phyloP scores from a whole-genome alignment of 2,888 invertebrate genomes.

The Perizoma flavofasciatum region DNA sequence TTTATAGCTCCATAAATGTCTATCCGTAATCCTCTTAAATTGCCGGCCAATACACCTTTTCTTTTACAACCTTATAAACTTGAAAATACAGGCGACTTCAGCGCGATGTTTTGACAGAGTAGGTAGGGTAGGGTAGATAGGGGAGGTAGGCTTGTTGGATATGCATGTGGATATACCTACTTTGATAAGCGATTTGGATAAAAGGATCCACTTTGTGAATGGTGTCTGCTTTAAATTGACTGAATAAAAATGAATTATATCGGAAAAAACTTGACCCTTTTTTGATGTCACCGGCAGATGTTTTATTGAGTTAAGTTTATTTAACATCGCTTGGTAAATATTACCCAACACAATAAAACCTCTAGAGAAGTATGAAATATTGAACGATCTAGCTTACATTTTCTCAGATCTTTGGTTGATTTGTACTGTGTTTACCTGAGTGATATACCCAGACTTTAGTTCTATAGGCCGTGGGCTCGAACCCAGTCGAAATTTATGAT shows the following conservation, averaged over 20 bases:
- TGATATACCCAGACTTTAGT: too few relatives aligned
- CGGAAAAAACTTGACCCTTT: too few relatives aligned
- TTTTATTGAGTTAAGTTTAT: too few relatives aligned
- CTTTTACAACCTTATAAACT: slow-evolving; percentile 13
- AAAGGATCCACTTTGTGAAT: slow-evolving; percentile 12
- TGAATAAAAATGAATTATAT: background rate
- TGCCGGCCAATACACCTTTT: slow-evolving; percentile 34
- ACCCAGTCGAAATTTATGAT: too few relatives aligned
- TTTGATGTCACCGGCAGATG: too few relatives aligned
- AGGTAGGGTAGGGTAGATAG: slow-evolving; percentile 4
- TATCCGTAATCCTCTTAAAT: slow-evolving; percentile 57
- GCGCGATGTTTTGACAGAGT: slow-evolving; percentile 8
- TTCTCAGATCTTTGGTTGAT: too few relatives aligned
- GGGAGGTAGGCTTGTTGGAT: background rate
- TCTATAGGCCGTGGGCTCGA: too few relatives aligned
- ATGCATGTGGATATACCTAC: slow-evolving; percentile 8
- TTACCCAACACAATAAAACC: too few relatives aligned
- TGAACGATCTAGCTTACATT: too few relatives aligned
- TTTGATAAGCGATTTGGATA: slow-evolving; percentile 20
- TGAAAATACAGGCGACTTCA: slow-evolving; percentile 12
- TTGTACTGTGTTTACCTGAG: too few relatives aligned
- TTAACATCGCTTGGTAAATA: too few relatives aligned
- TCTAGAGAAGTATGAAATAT: too few relatives aligned
- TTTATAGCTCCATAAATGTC: slow-evolving; percentile 66
- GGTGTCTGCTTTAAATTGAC: slow-evolving; percentile 12